Evolutionary conservation across 2,113 vertebrate genomes (phyloP).

Genomic region (Neofelis nebulosa): DNA sequence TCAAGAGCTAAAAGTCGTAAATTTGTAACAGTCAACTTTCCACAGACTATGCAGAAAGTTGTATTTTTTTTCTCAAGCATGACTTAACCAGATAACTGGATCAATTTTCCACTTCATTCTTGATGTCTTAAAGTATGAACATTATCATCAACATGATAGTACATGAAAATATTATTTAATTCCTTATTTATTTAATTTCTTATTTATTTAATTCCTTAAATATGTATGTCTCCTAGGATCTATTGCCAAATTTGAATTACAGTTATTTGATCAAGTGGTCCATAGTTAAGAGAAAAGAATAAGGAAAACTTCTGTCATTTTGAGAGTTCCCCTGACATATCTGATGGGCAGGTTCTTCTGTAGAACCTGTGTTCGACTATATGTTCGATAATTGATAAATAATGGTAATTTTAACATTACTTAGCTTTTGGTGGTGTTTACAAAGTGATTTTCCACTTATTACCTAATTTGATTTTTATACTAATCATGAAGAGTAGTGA

Average conservation of each 20-base stretch:
- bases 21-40: slow-evolving; percentile 3
- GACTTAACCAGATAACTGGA: background rate
- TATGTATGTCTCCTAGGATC: background rate
- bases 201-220: background rate
- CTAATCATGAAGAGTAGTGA: background rate
- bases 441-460: background rate
- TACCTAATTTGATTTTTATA: background rate
- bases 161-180: background rate
- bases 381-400: background rate
- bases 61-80: slow-evolving; percentile 35
- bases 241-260: background rate
- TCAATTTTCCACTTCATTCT: background rate
- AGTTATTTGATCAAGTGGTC: background rate
- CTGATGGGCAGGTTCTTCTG: background rate
- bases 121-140: background rate
- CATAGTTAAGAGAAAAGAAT: background rate
- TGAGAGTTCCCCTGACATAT: background rate
- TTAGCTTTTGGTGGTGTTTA: background rate
- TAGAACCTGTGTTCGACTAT: background rate
- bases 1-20: background rate
- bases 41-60: background rate
- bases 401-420: background rate
- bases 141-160: background rate
- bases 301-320: background rate
- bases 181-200: no score